Evolutionary conservation across 23 tunicate genomes (phyloP), one percentile per base, ranked within the genome.

Genomic region (Ciona savignyi): DNA sequence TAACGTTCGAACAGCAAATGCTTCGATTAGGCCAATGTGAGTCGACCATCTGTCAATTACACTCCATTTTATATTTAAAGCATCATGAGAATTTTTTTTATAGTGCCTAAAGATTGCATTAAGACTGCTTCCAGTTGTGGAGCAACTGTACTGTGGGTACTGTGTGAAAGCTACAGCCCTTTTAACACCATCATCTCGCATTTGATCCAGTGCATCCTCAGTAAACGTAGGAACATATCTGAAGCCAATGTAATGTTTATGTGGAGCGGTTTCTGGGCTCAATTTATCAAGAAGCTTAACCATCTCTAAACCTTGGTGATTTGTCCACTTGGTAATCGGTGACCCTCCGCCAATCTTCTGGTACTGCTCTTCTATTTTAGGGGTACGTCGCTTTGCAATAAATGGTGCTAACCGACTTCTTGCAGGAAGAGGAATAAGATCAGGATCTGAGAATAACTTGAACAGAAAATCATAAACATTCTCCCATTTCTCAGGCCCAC

Each of bases 91-190:
- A 27, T 79, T 78, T 33, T 62, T 78, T 49, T 87, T 83, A 33
- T 87, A 94, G 30, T 81, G 84, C 23, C 89, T 68, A 65, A 68
- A 67, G 33, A 94, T 94, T 3, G 93, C 95, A 78, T 94, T 94
- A 4, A 94, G 66, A 60, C 99, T 94, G 77, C 95, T 86, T 6
- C 99, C 99, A 22, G 99, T 94, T 20, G 99, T 94, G 2, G 99
- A 86, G 35, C 99, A 94, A 49, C 99, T 94, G 70, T 94, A 94
- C 49, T 94, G 99, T 20, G 99, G 99, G 67, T 94, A 94, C 70
- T 94, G 99, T 26, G 99, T 94, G 32, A 94, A 94, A 56, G 99
- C 99, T 27, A 94, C 79, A 63, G 93, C 99, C 51, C 87, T 68
- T 75, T 94, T 70, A 27, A 87, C 66, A 25, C 88, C 86, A 69